Evolutionary conservation across 2,888 invertebrate genomes (phyloP), one percentile per base, ranked within the genome.

Genomic region (Neria commutata): DNA sequence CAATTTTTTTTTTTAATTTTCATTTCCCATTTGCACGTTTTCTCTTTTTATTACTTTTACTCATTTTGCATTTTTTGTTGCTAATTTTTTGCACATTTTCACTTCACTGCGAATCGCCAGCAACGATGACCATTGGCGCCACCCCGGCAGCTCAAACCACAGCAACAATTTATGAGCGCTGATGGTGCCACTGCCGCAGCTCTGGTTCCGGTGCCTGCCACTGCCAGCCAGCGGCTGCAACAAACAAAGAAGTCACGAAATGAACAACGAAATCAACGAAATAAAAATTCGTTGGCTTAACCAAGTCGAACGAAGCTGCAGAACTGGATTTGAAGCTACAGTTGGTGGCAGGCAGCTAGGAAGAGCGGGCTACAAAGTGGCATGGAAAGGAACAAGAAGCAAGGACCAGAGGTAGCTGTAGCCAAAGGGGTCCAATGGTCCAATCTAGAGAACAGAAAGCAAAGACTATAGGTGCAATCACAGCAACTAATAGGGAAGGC

Each of bases 121-220:
- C 34, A 48, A 46, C 54, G 58, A 61, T 64, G 66, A 61, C 64
- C 61, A 62, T 47, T 66, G 64, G 62, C 62, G 58, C 66, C 66
- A 64, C 61, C 66, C 55, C 51, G 62, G 57, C 61, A 24, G 29
- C 53, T 61, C 42, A 19, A 3, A 1, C 10, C 47, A 19, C 48
- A 40, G 25, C 49, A 33, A 26, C 58, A 63, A 58, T 56, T 65
- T 60, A 58, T 63, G 54, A 48, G 55, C 48, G 34, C 10, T 49
- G 58, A 56, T 40, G 42, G 50, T 49, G 16, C 25, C 8, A 23
- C 1, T 24, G 37, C 25, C 8, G 3, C 16, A 1, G 24, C 25
- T 34, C 40, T 17, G n/a, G 49, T 42, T 11, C 11, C 47, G 55
- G 55, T 49, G 48, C 47, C 21, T 21, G 47, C 55, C 48, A 49